phyloP scores from a whole-genome alignment of 2,888 invertebrate species.

The Diploptera punctata region DNA sequence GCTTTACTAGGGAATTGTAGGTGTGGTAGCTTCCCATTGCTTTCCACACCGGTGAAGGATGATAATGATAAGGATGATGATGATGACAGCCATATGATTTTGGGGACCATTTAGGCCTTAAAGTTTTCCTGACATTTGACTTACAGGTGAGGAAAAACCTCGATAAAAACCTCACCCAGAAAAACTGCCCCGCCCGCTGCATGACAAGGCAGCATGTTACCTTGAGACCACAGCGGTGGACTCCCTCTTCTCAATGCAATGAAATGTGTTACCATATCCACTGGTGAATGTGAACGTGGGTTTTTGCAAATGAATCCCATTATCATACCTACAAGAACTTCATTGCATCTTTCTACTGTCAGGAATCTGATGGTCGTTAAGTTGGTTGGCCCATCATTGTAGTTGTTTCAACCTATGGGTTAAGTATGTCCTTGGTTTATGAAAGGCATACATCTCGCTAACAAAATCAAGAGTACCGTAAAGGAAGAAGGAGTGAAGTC shows the following conservation, averaged over 20 bases:
- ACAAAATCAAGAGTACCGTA: not conserved
- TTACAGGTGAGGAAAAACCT: no score
- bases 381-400: not conserved
- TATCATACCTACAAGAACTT: conserved; percentile 9
- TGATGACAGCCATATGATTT: no score
- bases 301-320: conserved; percentile 17
- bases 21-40: no score
- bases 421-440: not conserved
- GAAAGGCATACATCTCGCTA: not conserved
- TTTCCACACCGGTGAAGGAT: no score
- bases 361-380: conserved; percentile 4
- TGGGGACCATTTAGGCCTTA: no score
- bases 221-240: no score
- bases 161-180: no score
- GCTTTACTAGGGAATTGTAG: no score
- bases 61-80: no score
- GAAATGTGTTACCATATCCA: conserved; percentile 10
- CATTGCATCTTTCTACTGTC: not conserved
- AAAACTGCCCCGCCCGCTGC: no score
- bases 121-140: no score
- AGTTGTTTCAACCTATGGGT: not conserved
- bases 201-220: no score
- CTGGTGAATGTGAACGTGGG: conserved; percentile 4
- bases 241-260: not conserved
- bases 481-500: not conserved